A percentile compares a stretch with the other conserved stretches of the same genome.
phyloP scores from a whole-genome alignment of 2,113 vertebrate genomes.

The Callithrix jacchus region DNA sequence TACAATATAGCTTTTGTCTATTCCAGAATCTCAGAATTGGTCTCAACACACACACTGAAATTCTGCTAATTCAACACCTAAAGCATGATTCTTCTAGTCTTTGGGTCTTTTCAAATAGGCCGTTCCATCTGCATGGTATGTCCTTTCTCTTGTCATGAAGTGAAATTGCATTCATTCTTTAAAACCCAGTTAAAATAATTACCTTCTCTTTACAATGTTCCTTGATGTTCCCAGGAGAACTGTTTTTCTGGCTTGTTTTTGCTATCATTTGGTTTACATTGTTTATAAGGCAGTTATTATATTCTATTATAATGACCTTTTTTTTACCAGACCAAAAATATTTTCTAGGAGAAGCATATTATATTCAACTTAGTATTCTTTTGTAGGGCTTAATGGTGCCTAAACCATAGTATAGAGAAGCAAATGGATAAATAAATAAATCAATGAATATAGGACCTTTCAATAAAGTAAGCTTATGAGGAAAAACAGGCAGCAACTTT shows the following conservation, averaged over 20 bases:
- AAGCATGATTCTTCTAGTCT: background rate
- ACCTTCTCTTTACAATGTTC: background rate
- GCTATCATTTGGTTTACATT: background rate
- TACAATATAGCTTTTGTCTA: background rate
- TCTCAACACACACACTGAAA: background rate
- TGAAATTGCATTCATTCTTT: background rate
- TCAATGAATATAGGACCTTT: background rate
- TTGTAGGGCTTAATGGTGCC: background rate
- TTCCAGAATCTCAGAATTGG: background rate
- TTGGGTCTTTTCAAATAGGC: background rate
- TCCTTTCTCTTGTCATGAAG: background rate
- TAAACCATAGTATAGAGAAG: background rate
- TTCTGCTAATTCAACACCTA: background rate
- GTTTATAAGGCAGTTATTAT: background rate
- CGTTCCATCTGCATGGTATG: rapidly evolving
- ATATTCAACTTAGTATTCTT: background rate
- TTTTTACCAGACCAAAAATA: background rate
- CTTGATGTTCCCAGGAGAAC: background rate
- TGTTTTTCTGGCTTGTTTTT: background rate
- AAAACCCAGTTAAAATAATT: background rate
- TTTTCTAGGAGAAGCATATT: background rate
- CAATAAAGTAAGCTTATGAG: background rate
- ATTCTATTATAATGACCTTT: background rate
- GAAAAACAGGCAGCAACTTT: background rate
- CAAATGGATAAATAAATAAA: background rate